Conservation (phyloP, 2,797 vertebrate species). For the Spondyliosoma cantharus region DNA sequence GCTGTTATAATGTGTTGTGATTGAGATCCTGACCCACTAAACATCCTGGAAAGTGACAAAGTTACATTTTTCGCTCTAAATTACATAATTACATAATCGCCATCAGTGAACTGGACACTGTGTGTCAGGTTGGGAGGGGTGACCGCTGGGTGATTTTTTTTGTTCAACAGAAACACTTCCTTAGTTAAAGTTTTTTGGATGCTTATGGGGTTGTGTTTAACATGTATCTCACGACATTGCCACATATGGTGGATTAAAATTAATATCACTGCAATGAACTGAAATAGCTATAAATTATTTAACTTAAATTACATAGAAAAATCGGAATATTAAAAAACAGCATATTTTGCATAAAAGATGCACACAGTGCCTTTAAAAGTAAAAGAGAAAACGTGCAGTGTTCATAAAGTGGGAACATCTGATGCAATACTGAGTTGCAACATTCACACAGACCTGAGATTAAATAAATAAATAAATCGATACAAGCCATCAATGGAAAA, state of each 20-base stretch:
- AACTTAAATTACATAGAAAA: neutral
- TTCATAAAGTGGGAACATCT: conserved; percentile 13
- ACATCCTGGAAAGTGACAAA: too few species aligned
- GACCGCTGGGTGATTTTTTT: too few species aligned
- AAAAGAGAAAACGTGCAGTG: neutral
- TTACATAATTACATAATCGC: too few species aligned
- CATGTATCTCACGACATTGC: neutral
- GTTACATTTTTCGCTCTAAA: too few species aligned
- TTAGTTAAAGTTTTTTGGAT: too few species aligned
- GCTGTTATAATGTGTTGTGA: too few species aligned
- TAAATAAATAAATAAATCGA: conserved; percentile 49
- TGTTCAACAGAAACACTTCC: too few species aligned
- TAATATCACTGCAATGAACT: neutral
- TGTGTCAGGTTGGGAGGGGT: too few species aligned
- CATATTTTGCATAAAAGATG: neutral
- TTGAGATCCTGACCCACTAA: too few species aligned
- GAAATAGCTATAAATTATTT: too few species aligned
- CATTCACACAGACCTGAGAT: conserved; percentile 13
- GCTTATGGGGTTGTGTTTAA: neutral
- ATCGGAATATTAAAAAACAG: neutral
- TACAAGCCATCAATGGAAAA: neutral
- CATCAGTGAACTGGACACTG: too few species aligned
- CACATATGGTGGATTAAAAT: neutral
- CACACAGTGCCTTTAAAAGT: neutral
- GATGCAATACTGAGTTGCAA: conserved; percentile 34